These are phyloP conservation scores for Mobula birostris DNA, from an alignment of 2,113 vertebrate species.

Conservation along the genomic window DNA sequence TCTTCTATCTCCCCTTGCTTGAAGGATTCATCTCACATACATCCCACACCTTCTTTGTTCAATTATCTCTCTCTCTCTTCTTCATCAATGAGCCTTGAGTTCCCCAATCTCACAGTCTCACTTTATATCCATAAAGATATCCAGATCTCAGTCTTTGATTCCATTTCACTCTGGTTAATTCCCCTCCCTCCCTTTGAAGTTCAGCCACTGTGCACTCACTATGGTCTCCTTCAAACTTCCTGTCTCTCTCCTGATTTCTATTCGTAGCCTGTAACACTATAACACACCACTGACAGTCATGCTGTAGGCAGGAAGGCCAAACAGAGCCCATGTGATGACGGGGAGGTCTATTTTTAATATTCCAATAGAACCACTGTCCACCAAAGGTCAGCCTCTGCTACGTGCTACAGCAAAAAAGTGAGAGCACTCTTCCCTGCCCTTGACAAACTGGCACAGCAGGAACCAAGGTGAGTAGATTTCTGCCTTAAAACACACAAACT, in stretches of 20 bases:
- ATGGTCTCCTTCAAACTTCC: neutral
- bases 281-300: neutral
- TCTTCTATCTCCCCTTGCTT: too few relatives aligned
- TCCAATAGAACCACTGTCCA: neutral
- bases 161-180: too few relatives aligned
- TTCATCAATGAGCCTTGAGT: too few relatives aligned
- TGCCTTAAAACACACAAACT: neutral
- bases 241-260: neutral
- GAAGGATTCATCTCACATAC: too few relatives aligned
- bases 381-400: neutral
- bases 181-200: too few relatives aligned
- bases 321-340: neutral
- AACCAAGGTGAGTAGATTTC: conserved; percentile 7
- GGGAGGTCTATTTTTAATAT: conserved; percentile 14
- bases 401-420: neutral
- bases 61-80: too few relatives aligned
- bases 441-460: neutral
- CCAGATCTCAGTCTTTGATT: too few relatives aligned
- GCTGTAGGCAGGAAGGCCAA: neutral
- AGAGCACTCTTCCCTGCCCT: neutral
- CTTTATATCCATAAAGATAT: too few relatives aligned
- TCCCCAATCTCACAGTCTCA: too few relatives aligned
- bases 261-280: neutral
- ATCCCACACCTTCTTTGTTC: too few relatives aligned
- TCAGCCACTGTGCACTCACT: too few relatives aligned